Conservation (phyloP, 2,113 vertebrate species). For the Python bivittatus region DNA sequence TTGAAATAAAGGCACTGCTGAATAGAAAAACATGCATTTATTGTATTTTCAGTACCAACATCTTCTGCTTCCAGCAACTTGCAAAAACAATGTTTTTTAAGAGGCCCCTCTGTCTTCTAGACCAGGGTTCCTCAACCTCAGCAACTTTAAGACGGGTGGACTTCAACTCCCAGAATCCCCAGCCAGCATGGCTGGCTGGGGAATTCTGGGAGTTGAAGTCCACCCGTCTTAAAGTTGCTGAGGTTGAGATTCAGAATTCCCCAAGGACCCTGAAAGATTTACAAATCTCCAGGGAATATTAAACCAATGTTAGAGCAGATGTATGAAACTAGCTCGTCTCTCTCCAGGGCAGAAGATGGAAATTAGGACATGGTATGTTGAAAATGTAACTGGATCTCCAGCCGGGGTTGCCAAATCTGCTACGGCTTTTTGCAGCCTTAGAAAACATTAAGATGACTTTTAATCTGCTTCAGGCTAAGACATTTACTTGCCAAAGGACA, state of each 20-base stretch:
- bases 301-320: conserved; percentile 29
- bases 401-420: conserved; percentile 35
- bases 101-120: conserved; percentile 35
- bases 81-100: conserved; percentile 51
- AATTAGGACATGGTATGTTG: conserved; percentile 29
- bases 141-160: too few relatives aligned
- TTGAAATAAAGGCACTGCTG: conserved; percentile 9
- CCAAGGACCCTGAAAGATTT: conserved; percentile 50
- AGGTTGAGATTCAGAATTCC: conserved; percentile 40
- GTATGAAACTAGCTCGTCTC: background rate
- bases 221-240: too few relatives aligned
- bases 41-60: conserved; percentile 38
- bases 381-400: conserved; percentile 45
- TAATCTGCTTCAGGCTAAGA: background rate
- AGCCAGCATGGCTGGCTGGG: too few relatives aligned
- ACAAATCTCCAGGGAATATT: conserved; percentile 35
- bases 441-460: conserved; percentile 25
- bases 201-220: too few relatives aligned
- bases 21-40: conserved; percentile 58
- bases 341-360: conserved; percentile 33
- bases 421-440: conserved; percentile 23
- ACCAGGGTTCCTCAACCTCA: conserved; percentile 35
- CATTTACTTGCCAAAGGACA: background rate
- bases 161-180: too few relatives aligned
- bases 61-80: conserved; percentile 42